Percentiles rank a stretch among this genome's conserved stretches.
These are phyloP conservation scores for Cyprinodon tularosa DNA, from an alignment of 2,113 vertebrate species.

Conservation along the genomic window DNA sequence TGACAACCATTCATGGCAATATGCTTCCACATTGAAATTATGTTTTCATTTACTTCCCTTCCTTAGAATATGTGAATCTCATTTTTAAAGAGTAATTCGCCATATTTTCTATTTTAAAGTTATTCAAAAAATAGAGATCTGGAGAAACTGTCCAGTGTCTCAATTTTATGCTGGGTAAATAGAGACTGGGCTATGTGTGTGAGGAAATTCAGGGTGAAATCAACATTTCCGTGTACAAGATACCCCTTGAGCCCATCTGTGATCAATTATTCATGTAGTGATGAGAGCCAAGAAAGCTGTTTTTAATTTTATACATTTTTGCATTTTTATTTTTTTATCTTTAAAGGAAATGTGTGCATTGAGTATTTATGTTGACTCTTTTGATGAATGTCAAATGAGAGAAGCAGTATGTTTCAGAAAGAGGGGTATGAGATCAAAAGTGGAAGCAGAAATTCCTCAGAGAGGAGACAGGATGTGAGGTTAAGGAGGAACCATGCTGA, in stretches of 20 bases:
- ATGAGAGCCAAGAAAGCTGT: conserved; percentile 64
- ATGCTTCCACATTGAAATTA: not conserved
- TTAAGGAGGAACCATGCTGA: conserved; percentile 66
- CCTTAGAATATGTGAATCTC: not conserved
- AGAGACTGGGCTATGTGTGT: conserved; percentile 51
- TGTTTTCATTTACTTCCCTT: not conserved
- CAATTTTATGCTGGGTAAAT: conserved; percentile 67
- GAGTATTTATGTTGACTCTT: conserved; percentile 56
- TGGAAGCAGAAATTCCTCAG: conserved; percentile 23
- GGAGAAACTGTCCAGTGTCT: conserved; percentile 51
- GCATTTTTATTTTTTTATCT: conserved; percentile 50
- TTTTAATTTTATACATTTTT: conserved; percentile 63
- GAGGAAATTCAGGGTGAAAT: conserved; percentile 67
- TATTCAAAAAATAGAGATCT: conserved; percentile 16
- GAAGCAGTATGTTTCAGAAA: conserved; percentile 22
- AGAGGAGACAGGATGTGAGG: conserved; percentile 57
- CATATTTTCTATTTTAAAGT: conserved; percentile 42
- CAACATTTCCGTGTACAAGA: conserved; percentile 61
- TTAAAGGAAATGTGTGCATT: conserved; percentile 59
- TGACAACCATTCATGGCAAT: not conserved
- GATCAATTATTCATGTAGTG: conserved; percentile 72
- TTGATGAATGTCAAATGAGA: conserved; percentile 56
- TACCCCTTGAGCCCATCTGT: conserved; percentile 50
- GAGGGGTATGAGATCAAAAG: conserved; percentile 41
- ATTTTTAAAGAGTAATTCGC: conserved; percentile 14